Evolutionary conservation across 2,113 vertebrate genomes (phyloP).

Genomic region (Laticauda laticaudata): DNA sequence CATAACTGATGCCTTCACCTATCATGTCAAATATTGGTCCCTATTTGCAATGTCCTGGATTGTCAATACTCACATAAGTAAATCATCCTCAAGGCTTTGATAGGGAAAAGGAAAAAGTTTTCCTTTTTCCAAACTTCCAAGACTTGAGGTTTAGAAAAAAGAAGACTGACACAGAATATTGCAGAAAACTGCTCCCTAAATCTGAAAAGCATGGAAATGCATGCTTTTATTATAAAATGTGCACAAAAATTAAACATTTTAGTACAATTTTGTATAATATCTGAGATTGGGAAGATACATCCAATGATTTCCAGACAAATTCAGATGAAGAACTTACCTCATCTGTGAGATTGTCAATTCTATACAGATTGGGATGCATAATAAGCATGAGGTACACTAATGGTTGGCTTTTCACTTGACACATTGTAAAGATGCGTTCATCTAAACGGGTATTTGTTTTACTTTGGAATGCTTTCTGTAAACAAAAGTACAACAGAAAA

Average conservation of each 20-base stretch:
- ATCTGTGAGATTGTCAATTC: conserved; percentile 86
- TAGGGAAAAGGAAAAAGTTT: not conserved
- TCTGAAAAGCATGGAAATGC: not conserved
- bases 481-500: conserved; percentile 18
- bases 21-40: not conserved
- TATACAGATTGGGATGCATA: conserved; percentile 89
- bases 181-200: not conserved
- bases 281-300: not conserved
- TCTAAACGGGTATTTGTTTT: conserved; percentile 86
- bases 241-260: not conserved
- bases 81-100: not conserved
- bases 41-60: not conserved
- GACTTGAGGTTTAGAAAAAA: not conserved
- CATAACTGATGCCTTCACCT: not conserved
- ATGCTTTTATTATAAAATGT: not conserved
- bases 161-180: not conserved
- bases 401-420: conserved; percentile 94
- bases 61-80: not conserved
- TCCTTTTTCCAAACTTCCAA: not conserved
- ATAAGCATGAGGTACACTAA: conserved; percentile 87
- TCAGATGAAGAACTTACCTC: conserved; percentile 75
- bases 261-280: not conserved
- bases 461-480: conserved; percentile 91
- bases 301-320: not conserved
- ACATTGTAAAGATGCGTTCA: conserved; percentile 92